Evolutionary conservation across 2,113 vertebrate species (phyloP).

Genomic region (Machaerirhynchus nigripectus): DNA sequence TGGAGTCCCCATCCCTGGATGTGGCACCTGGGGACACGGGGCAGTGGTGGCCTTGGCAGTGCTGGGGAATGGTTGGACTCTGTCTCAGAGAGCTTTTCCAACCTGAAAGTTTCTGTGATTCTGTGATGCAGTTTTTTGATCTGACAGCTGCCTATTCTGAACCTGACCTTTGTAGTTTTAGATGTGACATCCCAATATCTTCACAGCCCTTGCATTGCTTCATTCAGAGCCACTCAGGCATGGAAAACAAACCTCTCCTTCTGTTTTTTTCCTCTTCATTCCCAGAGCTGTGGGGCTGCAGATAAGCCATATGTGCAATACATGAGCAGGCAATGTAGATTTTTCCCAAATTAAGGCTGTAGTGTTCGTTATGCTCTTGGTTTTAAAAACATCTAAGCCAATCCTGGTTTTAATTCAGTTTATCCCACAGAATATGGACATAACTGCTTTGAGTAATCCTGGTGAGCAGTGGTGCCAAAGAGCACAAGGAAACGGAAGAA

Average conservation of each 20-base stretch:
- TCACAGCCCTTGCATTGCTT: neutral
- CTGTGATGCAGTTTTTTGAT: neutral
- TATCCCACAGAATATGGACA: neutral
- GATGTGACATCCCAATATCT: accelerated
- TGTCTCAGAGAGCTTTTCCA: neutral
- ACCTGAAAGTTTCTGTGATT: accelerated
- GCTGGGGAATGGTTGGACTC: neutral
- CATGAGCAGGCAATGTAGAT: accelerated
- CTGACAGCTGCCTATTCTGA: neutral
- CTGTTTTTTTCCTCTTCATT: accelerated
- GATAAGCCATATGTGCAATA: neutral
- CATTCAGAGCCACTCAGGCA: neutral
- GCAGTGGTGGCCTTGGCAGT: neutral
- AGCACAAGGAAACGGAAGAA: accelerated
- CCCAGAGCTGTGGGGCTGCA: neutral
- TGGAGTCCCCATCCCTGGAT: neutral
- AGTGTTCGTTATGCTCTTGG: neutral
- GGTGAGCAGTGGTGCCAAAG: neutral
- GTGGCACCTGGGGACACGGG: neutral
- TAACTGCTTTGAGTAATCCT: neutral
- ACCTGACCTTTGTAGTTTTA: neutral
- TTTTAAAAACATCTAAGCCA: neutral
- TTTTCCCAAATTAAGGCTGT: neutral
- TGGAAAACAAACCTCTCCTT: neutral
- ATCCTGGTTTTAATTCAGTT: neutral